Evolutionary conservation across 2,113 vertebrate species (phyloP), one percentile per base, ranked within the genome.

Genomic region (Irena cyanogastra): DNA sequence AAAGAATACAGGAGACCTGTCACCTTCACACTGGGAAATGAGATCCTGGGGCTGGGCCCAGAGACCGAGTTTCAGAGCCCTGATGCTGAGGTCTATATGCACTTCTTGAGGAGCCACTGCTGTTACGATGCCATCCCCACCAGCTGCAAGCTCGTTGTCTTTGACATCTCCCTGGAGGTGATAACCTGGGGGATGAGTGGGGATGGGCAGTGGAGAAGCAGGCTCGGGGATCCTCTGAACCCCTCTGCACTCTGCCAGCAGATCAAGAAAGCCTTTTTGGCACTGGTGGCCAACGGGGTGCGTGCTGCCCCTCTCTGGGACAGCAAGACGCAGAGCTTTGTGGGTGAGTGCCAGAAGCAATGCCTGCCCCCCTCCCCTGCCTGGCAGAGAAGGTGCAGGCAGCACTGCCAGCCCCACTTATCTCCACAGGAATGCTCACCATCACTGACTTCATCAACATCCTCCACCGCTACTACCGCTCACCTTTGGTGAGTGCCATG

Each of bases 401-500:
- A 81, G 89, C 0, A 1, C 80, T 92, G 80, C 76, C 86, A 94
- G 83, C 57, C 45, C 77, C 65, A 16, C 1, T 0, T 69, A 9
- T 94, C 86, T 84, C 76, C 1, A 1, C 97, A 99, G 99, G 99
- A 26, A 99, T 99, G 99, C 98, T 99, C 97, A 99, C 99, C 35
- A 99, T 99, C 97, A 99, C 99, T 1, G 99, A 99, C 96, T 99
- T 99, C 97, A 99, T 99, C 98, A 98, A 99, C 96, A 99, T 99
- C 95, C 98, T 99, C 33, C 99, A 99, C 54, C 98, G 98, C 63
- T 99, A 99, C 96, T 99, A 99, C 97, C 98, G 97, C 59, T 99
- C 99, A 0, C 99, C 99, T 3, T 53, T 99, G 99, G 99, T 99
- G 97, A 98, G 98, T 93, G 59, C 4, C 1, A 3, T 0, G 1